phyloP scores from a whole-genome alignment of 1,140 invertebrate genomes.

The Sesamia nonagrioides region DNA sequence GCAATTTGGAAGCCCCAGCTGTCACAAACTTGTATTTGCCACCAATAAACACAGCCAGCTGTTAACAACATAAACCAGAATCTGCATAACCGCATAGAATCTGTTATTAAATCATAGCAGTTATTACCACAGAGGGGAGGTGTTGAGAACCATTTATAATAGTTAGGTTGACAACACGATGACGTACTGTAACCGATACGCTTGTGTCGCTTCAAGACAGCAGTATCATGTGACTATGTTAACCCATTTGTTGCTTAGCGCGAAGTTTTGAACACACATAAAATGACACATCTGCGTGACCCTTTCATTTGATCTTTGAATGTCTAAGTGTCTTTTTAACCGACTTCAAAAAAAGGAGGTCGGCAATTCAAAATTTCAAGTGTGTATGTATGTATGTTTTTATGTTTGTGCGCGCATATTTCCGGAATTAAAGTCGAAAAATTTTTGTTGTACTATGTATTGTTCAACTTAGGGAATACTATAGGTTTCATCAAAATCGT shows the following conservation, averaged over 20 bases:
- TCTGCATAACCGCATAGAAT: neutral
- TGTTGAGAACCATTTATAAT: conserved; percentile 32
- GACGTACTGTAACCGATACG: conserved; percentile 32
- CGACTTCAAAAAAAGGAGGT: too few species aligned
- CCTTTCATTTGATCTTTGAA: conserved; percentile 28
- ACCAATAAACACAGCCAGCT: neutral
- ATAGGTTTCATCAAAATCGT: too few species aligned
- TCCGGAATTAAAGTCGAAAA: too few species aligned
- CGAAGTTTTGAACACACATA: conserved; percentile 20
- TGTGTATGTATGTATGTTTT: too few species aligned
- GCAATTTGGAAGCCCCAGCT: neutral
- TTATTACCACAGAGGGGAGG: neutral
- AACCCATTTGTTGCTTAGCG: conserved; percentile 10
- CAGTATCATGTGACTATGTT: conserved; percentile 33
- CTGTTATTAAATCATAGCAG: conserved; percentile 11
- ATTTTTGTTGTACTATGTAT: too few species aligned
- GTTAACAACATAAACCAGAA: neutral
- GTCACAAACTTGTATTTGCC: neutral
- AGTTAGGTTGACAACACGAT: conserved; percentile 12
- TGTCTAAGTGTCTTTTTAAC: neutral
- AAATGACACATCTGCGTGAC: conserved; percentile 19
- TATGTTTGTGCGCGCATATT: too few species aligned
- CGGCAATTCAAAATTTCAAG: too few species aligned
- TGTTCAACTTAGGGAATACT: too few species aligned
- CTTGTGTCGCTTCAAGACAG: conserved; percentile 35